Evolutionary conservation across 1,140 invertebrate genomes (phyloP).

Genomic region (Globodera rostochiensis): DNA sequence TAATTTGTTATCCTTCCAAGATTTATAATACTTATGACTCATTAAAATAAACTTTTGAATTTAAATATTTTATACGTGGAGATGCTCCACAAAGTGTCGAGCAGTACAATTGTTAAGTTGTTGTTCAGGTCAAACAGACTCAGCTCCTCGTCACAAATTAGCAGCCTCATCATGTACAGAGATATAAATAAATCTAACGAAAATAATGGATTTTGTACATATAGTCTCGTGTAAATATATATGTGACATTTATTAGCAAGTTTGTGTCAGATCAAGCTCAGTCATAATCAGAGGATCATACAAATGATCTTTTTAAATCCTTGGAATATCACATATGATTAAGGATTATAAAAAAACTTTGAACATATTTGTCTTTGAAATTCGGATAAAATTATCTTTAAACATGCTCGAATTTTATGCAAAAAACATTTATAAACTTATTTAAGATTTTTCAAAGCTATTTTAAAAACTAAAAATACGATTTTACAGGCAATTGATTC

Average conservation of each 20-base stretch:
- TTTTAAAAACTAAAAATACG: not conserved
- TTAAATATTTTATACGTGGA: constrained; percentile 44
- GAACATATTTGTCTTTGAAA: no score
- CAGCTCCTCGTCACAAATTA: constrained; percentile 55
- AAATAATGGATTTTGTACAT: not conserved
- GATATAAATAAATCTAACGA: not conserved
- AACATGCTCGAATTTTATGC: no score
- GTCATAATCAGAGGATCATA: no score
- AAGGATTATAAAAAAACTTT: no score
- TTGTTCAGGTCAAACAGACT: constrained; percentile 51
- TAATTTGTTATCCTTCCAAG: no score
- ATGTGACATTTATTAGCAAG: no score
- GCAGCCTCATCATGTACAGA: constrained; percentile 26
- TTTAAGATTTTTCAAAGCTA: not conserved
- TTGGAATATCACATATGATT: no score
- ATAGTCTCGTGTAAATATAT: no score
- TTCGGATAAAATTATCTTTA: no score
- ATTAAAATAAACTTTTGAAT: not conserved
- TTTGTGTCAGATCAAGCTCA: no score
- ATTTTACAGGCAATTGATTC: not conserved
- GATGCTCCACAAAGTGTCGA: constrained; percentile 53
- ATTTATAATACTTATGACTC: not conserved
- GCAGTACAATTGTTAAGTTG: constrained; percentile 44
- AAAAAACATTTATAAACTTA: no score
- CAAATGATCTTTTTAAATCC: no score